phyloP scores from a whole-genome alignment of 2,888 invertebrate species.

The Trachelus troglodyta region DNA sequence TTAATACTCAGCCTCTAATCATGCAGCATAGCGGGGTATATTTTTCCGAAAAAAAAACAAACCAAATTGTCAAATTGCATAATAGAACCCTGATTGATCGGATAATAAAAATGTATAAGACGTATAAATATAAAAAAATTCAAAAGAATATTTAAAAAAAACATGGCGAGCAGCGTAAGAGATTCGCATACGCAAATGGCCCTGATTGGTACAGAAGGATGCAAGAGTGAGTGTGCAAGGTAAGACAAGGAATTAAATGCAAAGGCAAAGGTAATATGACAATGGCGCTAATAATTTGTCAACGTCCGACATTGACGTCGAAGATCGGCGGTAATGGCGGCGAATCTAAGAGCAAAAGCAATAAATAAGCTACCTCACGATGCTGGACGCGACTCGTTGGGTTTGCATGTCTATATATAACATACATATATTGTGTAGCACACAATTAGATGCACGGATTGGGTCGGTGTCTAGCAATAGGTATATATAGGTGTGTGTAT shows the following conservation, averaged over 20 bases:
- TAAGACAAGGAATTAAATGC: not conserved
- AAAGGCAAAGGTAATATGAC: not conserved
- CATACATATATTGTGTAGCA: not conserved
- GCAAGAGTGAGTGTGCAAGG: not conserved
- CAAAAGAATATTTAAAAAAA: not conserved
- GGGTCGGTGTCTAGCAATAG: not conserved
- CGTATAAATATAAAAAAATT: not conserved
- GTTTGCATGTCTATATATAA: slow-evolving; percentile 9
- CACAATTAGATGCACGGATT: not conserved
- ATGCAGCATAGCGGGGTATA: not conserved
- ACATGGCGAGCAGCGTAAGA: not conserved
- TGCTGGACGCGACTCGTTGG: slow-evolving; percentile 1
- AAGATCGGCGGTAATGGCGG: not conserved
- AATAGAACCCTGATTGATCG: not conserved
- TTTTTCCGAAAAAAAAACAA: too few relatives aligned
- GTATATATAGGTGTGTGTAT: not conserved
- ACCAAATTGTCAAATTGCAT: not conserved
- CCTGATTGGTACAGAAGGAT: not conserved
- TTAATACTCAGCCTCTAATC: not conserved
- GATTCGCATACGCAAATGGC: not conserved
- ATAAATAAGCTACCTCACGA: not conserved
- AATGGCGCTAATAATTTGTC: not conserved
- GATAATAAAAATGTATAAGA: not conserved
- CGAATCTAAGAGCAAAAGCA: not conserved
- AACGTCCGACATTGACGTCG: not conserved